Evolutionary conservation across 2,888 invertebrate genomes (phyloP), one percentile per base, ranked within the genome.

Genomic region (Hydrotaea diabolus): DNA sequence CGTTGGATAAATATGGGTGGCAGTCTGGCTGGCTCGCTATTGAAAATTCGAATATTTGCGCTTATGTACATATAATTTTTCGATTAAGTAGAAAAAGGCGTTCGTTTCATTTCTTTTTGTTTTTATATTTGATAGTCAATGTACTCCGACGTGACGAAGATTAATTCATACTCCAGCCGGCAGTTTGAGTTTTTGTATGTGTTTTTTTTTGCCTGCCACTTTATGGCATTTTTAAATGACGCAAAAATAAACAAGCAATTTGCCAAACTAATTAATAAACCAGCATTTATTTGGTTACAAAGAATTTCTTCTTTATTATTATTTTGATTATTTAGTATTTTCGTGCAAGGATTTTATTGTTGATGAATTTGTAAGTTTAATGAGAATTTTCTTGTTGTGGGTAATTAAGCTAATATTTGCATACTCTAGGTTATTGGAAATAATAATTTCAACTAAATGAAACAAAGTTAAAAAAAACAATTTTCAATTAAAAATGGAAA

Each of bases 71-170:
- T 49, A 2, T 49, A n/a, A n/a, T 2, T 49, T 49, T 1, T 49
- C 49, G 49, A n/a, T 49, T 49, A 49, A 49, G 7, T n/a, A 39
- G 7, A 43, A 43, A 49, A n/a, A 49, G 49, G 49, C 59, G 11
- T 26, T 26, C 13, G 21, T 26, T 59, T 23, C 23, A 9, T 57
- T 9, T 11, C 4, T 23, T 11, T 57, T 8, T 57, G 3, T n/a
- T n/a, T 57, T 57, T 26, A 15, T 59, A 4, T 59, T 26, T 21
- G 59, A 59, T 59, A 13, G 26, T 59, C 59, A 59, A 59, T 59
- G 59, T 2, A 26, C 23, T 15, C 26, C 26, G n/a, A n/a, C n/a
- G 39, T 8, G 39, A 11, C 39, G 39, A 39, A 8, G 39, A 39
- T 39, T 39, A 39, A n/a, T 39, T 39, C 39, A 39, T 11, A 8